Base-by-base conservation (phyloP, 1,140 invertebrate species). In the Macrobrachium rosenbergii region DNA sequence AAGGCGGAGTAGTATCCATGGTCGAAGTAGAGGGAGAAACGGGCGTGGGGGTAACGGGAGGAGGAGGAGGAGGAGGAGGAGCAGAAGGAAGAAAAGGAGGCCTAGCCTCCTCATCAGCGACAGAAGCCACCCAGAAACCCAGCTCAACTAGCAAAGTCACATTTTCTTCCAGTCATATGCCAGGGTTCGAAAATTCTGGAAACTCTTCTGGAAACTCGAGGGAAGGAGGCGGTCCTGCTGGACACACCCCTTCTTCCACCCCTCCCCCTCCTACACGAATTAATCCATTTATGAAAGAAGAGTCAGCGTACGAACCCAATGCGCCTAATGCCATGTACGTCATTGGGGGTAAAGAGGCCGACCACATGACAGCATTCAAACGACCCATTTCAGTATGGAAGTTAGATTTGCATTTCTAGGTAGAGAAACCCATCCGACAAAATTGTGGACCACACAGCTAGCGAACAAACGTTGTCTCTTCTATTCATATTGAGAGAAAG, bases 241-340 rank as follows among this genome's bases (percentile, higher is more conserved):
- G 60, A 21, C 43, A 69, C n/a, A 19, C 75, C 21, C 83, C 80
- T 60, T 63, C 80, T 17, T 72, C 60, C 14, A 83, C 83, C 69
- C 82, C 82, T n/a, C 81, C 80, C 11, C 79, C 87, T 17, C 63
- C 83, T 7, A 82, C 82, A 59, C 86, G 89, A 17, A 78, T 88
- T n/a, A 89, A 89, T 63, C 89, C 89, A 7, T 89, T 89, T 23
- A 63, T 89, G 63, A 88, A 78, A 58, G 77, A 82, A 37, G 89
- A 89, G 23, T 62, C 87, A 6, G 14, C 43, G 10, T 81, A 63
- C 16, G 79, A 89, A 21, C 23, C 87, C n/a, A 60, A 62, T 14
- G 64, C 82, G 7, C 89, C 89, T 5, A 88, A 73, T 72, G 89
- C 87, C 43, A 89, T 89, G 89, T 89, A 88, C 52, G 86, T 89